Base-by-base conservation (phyloP, 2,113 vertebrate genomes). In the Hyla sarda region DNA sequence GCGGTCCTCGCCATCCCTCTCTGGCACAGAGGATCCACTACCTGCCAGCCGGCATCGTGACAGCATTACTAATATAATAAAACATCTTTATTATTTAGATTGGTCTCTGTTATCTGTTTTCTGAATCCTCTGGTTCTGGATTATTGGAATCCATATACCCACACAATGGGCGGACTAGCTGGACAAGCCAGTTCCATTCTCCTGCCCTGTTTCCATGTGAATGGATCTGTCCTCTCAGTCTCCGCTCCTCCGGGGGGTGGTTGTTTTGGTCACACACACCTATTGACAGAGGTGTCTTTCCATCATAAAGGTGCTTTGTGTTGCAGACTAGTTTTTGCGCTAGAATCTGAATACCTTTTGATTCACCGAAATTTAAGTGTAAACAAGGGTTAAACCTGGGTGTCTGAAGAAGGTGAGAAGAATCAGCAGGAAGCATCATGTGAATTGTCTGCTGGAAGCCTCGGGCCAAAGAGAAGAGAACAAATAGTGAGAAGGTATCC, bases 361-460 rank as follows among this genome's bases (percentile, higher is more conserved):
- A 58, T 79, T 79, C 19, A 16, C 5, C 12, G 52, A 23, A 60
- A 41, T n/a, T 11, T 79, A 12, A 52, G n/a, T 37, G 52, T 58
- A 37, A 58, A 60, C 32, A 12, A n/a, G 32, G 76, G 45, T 19
- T 78, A 1, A 37, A 12, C 30, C 30, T 8, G 41, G 41, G 3
- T 5, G 41, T 41, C 28, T 78, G 75, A 30, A 23, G 50, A 78
- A 78, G 75, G 75, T 56, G 75, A 16, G 28, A 37, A n/a, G 76
- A 23, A 79, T 23, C 76, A 37, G 76, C 52, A 60, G 76, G 76
- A 60, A 41, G 21, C 52, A n/a, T 79, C 32, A 34, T 60, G 52
- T 58, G 48, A 37, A 37, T 9, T 30, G 52, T 54, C 30, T 1
- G 3, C 41, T 41, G 41, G 41, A 7, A 7, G 76, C 76, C 76